Evolutionary conservation across 2,113 vertebrate genomes (phyloP).

Genomic region (Eretmochelys imbricata): DNA sequence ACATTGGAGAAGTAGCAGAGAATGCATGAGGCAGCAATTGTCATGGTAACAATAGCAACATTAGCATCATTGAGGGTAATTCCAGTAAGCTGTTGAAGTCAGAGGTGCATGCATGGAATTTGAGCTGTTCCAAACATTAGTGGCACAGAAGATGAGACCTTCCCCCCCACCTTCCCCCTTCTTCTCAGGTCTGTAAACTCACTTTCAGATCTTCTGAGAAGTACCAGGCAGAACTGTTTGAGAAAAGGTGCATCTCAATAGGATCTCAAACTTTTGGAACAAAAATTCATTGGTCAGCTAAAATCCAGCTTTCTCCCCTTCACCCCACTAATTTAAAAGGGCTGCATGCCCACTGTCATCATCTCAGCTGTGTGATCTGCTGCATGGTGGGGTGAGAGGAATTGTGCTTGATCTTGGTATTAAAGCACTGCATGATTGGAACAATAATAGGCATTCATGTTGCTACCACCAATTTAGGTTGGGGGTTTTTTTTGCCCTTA

Average conservation of each 20-base stretch:
- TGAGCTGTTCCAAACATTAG: neutral
- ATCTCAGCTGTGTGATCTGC: neutral
- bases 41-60: neutral
- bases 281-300: neutral
- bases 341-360: neutral
- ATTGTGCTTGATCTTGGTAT: neutral
- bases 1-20: neutral
- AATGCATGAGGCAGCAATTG: neutral
- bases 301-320: neutral
- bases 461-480: neutral
- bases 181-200: neutral
- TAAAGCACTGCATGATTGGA: neutral
- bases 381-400: neutral
- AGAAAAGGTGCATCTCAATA: neutral
- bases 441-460: neutral
- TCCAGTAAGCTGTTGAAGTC: neutral
- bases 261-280: neutral
- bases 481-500: no score
- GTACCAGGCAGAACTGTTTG: neutral
- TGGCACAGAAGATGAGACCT: neutral
- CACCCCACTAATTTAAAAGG: neutral
- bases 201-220: neutral
- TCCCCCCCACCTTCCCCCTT: neutral
- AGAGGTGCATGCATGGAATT: neutral
- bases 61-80: neutral